A percentile compares a stretch with the other conserved stretches of the same genome.
Conservation (phyloP, 2,888 invertebrate genomes). For the Magallana nippona region DNA sequence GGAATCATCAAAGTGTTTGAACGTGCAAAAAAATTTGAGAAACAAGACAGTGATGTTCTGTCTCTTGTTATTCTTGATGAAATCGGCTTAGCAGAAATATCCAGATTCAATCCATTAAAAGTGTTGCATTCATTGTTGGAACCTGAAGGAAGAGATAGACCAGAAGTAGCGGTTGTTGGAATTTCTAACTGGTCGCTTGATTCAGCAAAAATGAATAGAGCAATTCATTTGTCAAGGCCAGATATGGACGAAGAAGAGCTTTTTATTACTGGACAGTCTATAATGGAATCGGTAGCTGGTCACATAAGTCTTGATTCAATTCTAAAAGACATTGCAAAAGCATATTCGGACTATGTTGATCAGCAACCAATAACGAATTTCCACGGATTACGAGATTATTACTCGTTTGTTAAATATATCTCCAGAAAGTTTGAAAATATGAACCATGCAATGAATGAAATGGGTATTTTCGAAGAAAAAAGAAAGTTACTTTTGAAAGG, state of each 20-base stretch:
- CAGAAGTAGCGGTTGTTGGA: conserved; percentile 68
- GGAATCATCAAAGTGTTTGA: conserved; percentile 69
- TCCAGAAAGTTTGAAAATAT: too few species aligned
- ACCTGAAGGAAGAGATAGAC: conserved; percentile 55
- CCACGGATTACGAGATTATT: conserved; percentile 63
- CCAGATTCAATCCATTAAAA: conserved; percentile 69
- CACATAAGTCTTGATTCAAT: background rate
- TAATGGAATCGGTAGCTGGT: conserved; percentile 54
- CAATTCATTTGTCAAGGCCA: conserved; percentile 68
- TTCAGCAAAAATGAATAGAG: conserved; percentile 74
- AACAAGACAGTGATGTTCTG: conserved; percentile 57
- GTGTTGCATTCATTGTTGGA: conserved; percentile 68
- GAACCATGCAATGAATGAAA: background rate
- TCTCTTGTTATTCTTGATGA: conserved; percentile 72
- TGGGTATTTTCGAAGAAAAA: background rate
- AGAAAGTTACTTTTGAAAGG: conserved; percentile 53
- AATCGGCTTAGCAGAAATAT: conserved; percentile 71
- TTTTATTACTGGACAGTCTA: conserved; percentile 61
- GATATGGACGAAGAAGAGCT: conserved; percentile 66
- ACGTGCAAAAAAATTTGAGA: conserved; percentile 63
- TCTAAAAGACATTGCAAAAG: conserved; percentile 41
- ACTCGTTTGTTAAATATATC: conserved; percentile 51
- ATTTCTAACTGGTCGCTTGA: conserved; percentile 72
- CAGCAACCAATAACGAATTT: conserved; percentile 56
- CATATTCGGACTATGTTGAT: conserved; percentile 45